A percentile compares a stretch with the other conserved stretches of the same genome.
phyloP scores from a whole-genome alignment of 2,888 invertebrate species.

The Philereme transversata region DNA sequence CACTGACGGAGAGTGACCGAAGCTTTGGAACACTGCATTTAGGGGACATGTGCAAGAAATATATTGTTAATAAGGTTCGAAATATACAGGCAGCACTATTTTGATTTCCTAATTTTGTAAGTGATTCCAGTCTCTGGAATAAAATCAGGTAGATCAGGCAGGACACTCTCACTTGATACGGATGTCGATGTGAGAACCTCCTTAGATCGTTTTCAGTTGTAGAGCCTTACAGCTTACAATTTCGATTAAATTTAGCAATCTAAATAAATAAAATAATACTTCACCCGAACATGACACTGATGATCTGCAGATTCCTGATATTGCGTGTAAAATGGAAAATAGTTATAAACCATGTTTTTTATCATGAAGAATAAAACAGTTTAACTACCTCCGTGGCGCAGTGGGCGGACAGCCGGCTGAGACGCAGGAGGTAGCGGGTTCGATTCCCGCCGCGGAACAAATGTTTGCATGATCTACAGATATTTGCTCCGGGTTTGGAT shows the following conservation, averaged over 20 bases:
- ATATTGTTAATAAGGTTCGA: conserved; percentile 24
- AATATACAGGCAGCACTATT: background rate
- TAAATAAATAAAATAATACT: conserved; percentile 49
- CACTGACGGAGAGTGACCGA: conserved; percentile 90
- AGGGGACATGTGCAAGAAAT: conserved; percentile 82
- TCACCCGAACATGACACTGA: conserved; percentile 90
- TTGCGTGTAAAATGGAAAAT: conserved; percentile 64
- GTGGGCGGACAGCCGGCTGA: too few relatives aligned
- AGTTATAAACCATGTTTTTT: background rate
- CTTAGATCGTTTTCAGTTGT: background rate
- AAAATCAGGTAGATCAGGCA: too few relatives aligned
- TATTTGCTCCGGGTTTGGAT: too few relatives aligned
- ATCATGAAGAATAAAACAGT: too few relatives aligned
- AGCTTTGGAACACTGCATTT: conserved; percentile 93
- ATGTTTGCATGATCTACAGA: too few relatives aligned
- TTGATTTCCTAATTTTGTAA: too few relatives aligned
- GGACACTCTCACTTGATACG: too few relatives aligned
- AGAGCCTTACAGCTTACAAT: background rate
- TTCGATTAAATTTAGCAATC: background rate
- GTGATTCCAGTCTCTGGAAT: too few relatives aligned
- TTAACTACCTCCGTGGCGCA: too few relatives aligned
- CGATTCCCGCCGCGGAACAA: too few relatives aligned
- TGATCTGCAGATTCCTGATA: conserved; percentile 88
- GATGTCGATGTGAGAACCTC: too few relatives aligned
- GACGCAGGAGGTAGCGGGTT: too few relatives aligned